Evolutionary conservation across 2,113 vertebrate species (phyloP), one percentile per base, ranked within the genome.

Genomic region (Centropus bengalensis): DNA sequence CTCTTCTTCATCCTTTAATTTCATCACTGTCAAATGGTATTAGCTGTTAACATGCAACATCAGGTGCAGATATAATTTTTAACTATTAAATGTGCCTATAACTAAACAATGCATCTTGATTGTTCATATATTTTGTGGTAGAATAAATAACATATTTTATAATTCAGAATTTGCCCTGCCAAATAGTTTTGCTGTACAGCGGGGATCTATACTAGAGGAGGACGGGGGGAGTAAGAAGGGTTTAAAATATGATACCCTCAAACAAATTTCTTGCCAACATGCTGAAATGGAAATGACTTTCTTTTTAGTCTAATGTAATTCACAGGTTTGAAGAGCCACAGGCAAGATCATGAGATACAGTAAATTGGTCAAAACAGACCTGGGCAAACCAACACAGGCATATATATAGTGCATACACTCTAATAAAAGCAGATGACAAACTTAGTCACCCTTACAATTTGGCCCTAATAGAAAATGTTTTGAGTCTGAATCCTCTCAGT

Each of bases 1-100:
- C 98, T 98, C 97, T 98, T 98, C 97, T 98, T 98, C 98, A 98
- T 98, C 97, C 97, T 98, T 98, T 98, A 98, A 98, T 98, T 98
- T 98, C 97, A 97, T 98, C 97, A 98, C 97, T 98, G 97, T 98
- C 98, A 98, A 97, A 97, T 90, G 96, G 97, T 96, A 98, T 98
- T 98, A 98, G 97, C 97, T 97, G 97, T 96, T 98, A 98, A 98
- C 98, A 98, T 97, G 97, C 97, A 98, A 97, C 97, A 98, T 98
- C 97, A 98, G 97, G 98, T 98, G 97, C 97, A 97, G 97, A 98
- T 97, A 98, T 97, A 98, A 98, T 97, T 98, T 97, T 98, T 97
- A 97, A 97, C 98, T 98, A 98, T 97, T 98, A 98, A 98, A 97
- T 96, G 93, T 96, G 90, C 89, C 95, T 93, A 96, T 96, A 97